These are phyloP conservation scores for Leptopterna dolabrata DNA, from an alignment of 2,888 invertebrate species.

Conservation along the genomic window DNA sequence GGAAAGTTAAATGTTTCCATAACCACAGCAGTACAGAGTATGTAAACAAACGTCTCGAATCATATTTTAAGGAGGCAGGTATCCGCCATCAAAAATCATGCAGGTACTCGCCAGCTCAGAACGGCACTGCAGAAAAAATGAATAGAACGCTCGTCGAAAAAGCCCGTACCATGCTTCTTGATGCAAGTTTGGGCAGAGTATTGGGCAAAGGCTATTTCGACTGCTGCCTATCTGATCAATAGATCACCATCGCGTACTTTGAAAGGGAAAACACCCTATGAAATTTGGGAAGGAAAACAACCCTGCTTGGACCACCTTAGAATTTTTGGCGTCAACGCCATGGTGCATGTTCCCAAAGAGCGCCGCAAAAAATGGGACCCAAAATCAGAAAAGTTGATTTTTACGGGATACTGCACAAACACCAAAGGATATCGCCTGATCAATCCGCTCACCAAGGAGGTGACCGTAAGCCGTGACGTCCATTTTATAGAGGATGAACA, in stretches of 20 bases:
- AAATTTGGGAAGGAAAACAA: too few relatives aligned
- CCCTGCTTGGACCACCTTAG: constrained; percentile 14
- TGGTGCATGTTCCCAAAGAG: constrained; percentile 45
- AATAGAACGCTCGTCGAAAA: constrained; percentile 55
- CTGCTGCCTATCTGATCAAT: too few relatives aligned
- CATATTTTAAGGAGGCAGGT: too few relatives aligned
- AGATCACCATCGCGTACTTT: constrained; percentile 25
- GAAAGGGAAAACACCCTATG: constrained; percentile 22
- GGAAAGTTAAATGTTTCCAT: constrained; percentile 62
- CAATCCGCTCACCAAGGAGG: constrained; percentile 33
- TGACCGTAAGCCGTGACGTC: constrained; percentile 38
- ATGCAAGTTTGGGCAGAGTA: constrained; percentile 30
- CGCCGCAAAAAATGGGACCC: too few relatives aligned
- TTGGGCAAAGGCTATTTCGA: constrained; percentile 48
- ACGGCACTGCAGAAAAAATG: constrained; percentile 39
- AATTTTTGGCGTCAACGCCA: constrained; percentile 4
- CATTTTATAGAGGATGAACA: too few relatives aligned
- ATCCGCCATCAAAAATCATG: constrained; percentile 36
- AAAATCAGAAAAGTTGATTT: too few relatives aligned
- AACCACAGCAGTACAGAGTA: constrained; percentile 65
- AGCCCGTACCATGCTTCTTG: constrained; percentile 42
- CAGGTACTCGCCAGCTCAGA: too few relatives aligned
- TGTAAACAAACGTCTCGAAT: constrained; percentile 57
- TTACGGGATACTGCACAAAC: constrained; percentile 38
- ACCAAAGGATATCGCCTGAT: too few relatives aligned